These are phyloP conservation scores for Calliopum simillimum DNA, from an alignment of 2,888 invertebrate species.

Conservation along the genomic window DNA sequence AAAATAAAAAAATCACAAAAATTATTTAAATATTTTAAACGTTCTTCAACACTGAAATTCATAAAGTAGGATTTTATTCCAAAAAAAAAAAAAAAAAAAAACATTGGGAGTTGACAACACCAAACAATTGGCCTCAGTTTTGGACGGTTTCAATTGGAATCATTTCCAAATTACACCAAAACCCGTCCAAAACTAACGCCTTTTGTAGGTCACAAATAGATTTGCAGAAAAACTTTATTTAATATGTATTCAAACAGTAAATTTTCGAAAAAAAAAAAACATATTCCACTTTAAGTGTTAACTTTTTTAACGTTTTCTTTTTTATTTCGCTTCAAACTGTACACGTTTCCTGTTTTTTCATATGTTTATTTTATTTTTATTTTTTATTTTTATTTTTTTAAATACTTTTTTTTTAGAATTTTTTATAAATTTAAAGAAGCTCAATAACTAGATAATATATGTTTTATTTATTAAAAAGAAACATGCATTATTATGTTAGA, in stretches of 20 bases:
- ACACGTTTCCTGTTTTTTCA: not conserved
- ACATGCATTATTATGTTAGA: not conserved
- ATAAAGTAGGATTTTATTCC: slow-evolving; percentile 34
- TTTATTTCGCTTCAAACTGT: slow-evolving; percentile 10
- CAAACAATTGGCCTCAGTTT: slow-evolving; percentile 66
- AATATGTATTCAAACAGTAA: not conserved
- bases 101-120: slow-evolving; percentile 35
- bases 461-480: not conserved
- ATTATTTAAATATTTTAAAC: not conserved
- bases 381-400: not conserved
- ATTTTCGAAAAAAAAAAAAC: slow-evolving; percentile 20
- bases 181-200: slow-evolving; percentile 69
- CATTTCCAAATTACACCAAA: slow-evolving; percentile 66
- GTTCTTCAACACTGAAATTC: slow-evolving; percentile 29
- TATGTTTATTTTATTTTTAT: not conserved
- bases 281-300: slow-evolving; percentile 17
- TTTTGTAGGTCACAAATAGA: slow-evolving; percentile 49
- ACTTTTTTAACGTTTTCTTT: slow-evolving; percentile 5
- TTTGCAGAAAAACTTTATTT: slow-evolving; percentile 4
- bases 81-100: no score
- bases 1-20: slow-evolving; percentile 15
- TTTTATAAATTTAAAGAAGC: not conserved
- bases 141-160: slow-evolving; percentile 69
- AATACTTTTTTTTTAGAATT: not conserved
- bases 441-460: not conserved